Evolutionary conservation across 1,140 invertebrate genomes (phyloP), one percentile per base, ranked within the genome.

Genomic region (Lordiphosa mommai): DNA sequence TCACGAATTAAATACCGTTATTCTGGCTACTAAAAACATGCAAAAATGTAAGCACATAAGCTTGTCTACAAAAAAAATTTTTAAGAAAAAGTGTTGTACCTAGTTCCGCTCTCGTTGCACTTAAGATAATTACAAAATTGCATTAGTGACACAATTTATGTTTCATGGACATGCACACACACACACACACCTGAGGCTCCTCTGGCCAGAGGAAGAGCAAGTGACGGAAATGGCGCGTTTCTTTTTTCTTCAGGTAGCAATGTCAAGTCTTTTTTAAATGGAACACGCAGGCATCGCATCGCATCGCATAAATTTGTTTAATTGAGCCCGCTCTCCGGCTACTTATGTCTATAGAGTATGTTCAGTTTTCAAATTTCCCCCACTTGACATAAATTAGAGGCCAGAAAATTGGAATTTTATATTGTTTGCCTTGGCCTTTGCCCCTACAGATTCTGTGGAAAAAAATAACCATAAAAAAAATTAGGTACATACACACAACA

Each of bases 131-230:
- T 61, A 49, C 56, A 8, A 47, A 51, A 40, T 60, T 61, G 66
- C 61, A 61, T 69, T 55, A 52, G 76, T 69, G 70, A 61, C 60
- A 79, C 60, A 82, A 61, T 82, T 79, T 52, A 73, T 74, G 63
- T 66, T 53, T 38, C 57, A 58, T 59, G 60, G 48, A 74, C 73
- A 80, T 72, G 73, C 76, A 80, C 73, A 47, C 32, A 20, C 3
- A 20, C 61, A 44, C 27, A 23, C 43, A 50, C 29, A 16, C 13
- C 7, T 16, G 17, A 48, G n/a, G 12, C 17, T 20, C 4, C n/a
- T n/a, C n/a, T n/a, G n/a, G n/a, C n/a, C n/a, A n/a, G n/a, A 33
- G 9, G 30, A 33, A n/a, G 16, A 8, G 12, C 10, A 43, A 43
- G 40, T 43, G 40, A 43, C 40, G 40, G 40, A 43, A 43, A 43